Evolutionary conservation across 2,888 invertebrate species (phyloP).

Genomic region (Ptychoptera albimana): DNA sequence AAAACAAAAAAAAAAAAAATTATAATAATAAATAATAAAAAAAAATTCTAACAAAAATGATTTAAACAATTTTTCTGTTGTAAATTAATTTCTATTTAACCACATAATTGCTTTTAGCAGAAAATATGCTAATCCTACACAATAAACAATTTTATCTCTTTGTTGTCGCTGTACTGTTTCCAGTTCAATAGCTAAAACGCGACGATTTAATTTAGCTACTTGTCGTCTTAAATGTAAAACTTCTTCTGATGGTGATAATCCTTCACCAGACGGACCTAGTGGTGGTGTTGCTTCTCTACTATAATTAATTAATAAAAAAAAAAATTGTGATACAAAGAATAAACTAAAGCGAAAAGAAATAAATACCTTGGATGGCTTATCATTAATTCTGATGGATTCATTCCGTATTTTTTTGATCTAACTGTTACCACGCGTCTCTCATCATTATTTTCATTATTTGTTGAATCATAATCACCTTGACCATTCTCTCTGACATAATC

Average conservation of each 20-base stretch:
- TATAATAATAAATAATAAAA: slow-evolving; percentile 1
- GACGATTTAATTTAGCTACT: slow-evolving; percentile 71
- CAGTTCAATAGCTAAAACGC: slow-evolving; percentile 74
- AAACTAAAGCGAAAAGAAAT: too few relatives aligned
- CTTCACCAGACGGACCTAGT: slow-evolving; percentile 40
- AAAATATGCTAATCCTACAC: slow-evolving; percentile 71
- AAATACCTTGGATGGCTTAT: too few relatives aligned
- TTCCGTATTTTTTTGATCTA: neutral
- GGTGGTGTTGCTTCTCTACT: slow-evolving; percentile 52
- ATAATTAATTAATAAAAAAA: slow-evolving; percentile 9
- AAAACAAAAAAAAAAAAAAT: neutral
- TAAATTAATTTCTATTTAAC: slow-evolving; percentile 44
- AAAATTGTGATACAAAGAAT: too few relatives aligned
- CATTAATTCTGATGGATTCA: too few relatives aligned
- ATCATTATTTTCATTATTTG: slow-evolving; percentile 1
- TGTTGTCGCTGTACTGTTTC: slow-evolving; percentile 72
- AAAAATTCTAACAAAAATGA: neutral
- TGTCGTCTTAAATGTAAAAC: slow-evolving; percentile 69
- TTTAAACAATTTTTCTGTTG: slow-evolving; percentile 1
- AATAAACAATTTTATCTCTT: slow-evolving; percentile 72
- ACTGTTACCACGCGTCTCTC: neutral
- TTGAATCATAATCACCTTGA: slow-evolving; percentile 10
- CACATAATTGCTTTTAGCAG: slow-evolving; percentile 72
- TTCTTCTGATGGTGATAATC: slow-evolving; percentile 58
- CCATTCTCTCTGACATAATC: slow-evolving; percentile 1